A percentile compares a stretch with the other conserved stretches of the same genome.
phyloP scores from a whole-genome alignment of 2,797 vertebrate species.

The Sebastes hubbsi region DNA sequence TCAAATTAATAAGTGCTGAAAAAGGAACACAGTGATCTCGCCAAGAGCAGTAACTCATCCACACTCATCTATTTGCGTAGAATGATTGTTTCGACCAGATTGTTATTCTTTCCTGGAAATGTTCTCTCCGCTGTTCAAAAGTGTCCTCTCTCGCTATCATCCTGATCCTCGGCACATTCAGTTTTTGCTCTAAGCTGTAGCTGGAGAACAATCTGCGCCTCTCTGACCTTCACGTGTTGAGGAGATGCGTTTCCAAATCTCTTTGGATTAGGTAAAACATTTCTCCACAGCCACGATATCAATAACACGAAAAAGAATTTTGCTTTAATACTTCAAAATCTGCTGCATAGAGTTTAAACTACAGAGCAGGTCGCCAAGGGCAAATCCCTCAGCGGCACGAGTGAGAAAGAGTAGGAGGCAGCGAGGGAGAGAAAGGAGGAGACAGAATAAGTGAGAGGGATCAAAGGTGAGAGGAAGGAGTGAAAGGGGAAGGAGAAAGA shows the following conservation, averaged over 20 bases:
- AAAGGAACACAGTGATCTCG: neutral
- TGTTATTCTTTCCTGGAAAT: neutral
- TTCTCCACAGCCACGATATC: conserved; percentile 20
- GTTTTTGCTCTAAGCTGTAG: neutral
- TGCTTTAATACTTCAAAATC: conserved; percentile 1
- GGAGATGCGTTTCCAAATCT: conserved; percentile 41
- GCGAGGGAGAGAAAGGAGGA: conserved; percentile 9
- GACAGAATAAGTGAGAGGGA: conserved; percentile 13
- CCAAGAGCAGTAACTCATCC: neutral
- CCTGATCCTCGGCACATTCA: neutral
- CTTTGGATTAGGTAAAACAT: conserved; percentile 23
- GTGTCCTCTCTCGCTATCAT: neutral
- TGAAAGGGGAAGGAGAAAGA: neutral
- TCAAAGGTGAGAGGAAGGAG: conserved; percentile 22
- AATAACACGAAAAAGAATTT: conserved; percentile 10
- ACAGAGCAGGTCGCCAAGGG: conserved; percentile 21
- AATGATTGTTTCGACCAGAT: neutral
- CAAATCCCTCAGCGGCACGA: conserved; percentile 35
- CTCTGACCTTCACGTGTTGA: conserved; percentile 40
- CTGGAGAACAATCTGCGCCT: neutral
- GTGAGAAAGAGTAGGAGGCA: conserved; percentile 28
- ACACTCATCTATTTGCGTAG: neutral
- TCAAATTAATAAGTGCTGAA: conserved; percentile 1
- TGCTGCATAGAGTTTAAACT: conserved; percentile 16
- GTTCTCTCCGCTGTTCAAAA: neutral